Evolutionary conservation across 1,140 invertebrate species (phyloP), one percentile per base, ranked within the genome.

Genomic region (Cardiocondyla obscurior): DNA sequence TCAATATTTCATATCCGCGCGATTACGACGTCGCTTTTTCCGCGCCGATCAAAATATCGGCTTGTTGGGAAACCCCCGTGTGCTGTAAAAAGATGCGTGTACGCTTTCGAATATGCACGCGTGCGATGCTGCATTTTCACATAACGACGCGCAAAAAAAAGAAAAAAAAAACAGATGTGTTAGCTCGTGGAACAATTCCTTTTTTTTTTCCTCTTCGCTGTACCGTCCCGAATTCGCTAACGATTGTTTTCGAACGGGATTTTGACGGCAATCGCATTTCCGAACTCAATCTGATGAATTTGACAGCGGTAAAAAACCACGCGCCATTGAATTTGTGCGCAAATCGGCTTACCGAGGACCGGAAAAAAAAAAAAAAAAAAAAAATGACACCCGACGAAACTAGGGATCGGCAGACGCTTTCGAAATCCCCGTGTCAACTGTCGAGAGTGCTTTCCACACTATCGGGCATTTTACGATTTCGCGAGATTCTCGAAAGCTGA

Each of bases 1-100:
- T 89, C 82, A 89, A 89, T 89, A 89, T 89, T 89, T 89, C 87
- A 89, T 89, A 73, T 46, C 55, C 49, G 67, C 44, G 70, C 62
- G 79, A 58, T 58, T 44, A 28, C 19, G 69, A 42, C n/a, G 39
- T 65, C 5, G 36, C 44, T 73, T 86, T 49, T 76, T 72, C n/a
- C n/a, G 14, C 49, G 12, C 36, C 53, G 62, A 16, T 76, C 64
- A 22, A 2, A n/a, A 58, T n/a, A n/a, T 64, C 62, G 55, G 3
- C 33, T 16, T 39, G 16, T 64, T 30, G 64, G 25, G 36, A 8
- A n/a, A 51, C 42, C 10, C 30, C 7, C 44, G 14, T 39, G 3
- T 25, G 19, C 22, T 19, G 3, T 8, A 3, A 22, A 30, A 73
- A 73, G 12, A 42, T 25, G 46, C 28, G 14, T 28, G 28, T 3